phyloP scores from a whole-genome alignment of 2,113 vertebrate species.

The Carollia perspicillata region DNA sequence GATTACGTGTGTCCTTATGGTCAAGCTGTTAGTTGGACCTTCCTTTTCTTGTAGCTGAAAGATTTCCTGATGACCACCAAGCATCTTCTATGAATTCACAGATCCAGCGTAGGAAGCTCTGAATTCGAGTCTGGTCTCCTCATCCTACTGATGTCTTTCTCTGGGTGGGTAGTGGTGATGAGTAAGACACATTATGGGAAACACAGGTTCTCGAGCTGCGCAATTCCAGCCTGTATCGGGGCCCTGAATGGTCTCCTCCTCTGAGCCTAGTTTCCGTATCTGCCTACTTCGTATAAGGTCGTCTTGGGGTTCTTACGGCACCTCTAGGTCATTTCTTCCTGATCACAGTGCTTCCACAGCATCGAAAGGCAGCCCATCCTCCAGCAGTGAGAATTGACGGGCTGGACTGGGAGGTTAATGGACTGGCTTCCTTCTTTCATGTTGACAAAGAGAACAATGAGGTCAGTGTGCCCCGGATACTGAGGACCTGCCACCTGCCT shows the following conservation, averaged over 20 bases:
- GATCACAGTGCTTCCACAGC: background rate
- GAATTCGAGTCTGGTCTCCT: background rate
- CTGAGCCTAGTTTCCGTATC: background rate
- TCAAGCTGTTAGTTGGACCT: too few species aligned
- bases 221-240: background rate
- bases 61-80: background rate
- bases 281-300: background rate
- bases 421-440: background rate
- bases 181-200: background rate
- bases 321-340: background rate
- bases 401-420: background rate
- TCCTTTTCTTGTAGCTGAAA: background rate
- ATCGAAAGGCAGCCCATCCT: background rate
- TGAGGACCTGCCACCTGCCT: background rate
- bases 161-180: too few species aligned
- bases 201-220: background rate
- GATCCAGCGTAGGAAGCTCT: background rate
- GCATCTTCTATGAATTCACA: background rate
- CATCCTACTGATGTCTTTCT: background rate
- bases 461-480: background rate
- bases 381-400: background rate
- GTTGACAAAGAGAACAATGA: background rate
- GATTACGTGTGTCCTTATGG: background rate
- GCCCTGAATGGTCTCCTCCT: background rate
- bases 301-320: background rate